phyloP scores from a whole-genome alignment of 2,113 vertebrate genomes.

The Tychaedon coryphoeus region DNA sequence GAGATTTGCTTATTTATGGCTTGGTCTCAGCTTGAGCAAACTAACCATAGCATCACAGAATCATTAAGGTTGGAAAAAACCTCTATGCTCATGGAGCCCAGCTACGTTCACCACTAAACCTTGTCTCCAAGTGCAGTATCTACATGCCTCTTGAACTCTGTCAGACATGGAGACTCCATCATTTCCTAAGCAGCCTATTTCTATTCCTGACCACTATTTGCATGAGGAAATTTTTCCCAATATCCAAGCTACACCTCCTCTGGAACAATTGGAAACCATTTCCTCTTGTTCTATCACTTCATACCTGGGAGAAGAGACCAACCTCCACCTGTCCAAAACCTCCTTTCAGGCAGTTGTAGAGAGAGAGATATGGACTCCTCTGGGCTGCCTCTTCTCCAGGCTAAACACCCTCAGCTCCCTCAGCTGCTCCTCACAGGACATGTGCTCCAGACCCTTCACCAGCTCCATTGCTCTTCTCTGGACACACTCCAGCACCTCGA shows the following conservation, averaged over 20 bases:
- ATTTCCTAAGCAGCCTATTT: background rate
- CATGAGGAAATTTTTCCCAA: background rate
- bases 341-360: background rate
- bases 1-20: background rate
- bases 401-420: background rate
- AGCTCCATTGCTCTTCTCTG: background rate
- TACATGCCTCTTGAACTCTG: background rate
- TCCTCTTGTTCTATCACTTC: background rate
- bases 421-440: background rate
- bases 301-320: background rate
- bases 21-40: background rate
- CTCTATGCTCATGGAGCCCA: background rate
- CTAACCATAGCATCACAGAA: background rate
- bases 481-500: background rate
- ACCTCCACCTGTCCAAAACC: fast-evolving
- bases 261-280: background rate
- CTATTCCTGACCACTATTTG: background rate
- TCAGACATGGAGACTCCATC: background rate
- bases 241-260: background rate
- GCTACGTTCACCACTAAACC: background rate
- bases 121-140: background rate
- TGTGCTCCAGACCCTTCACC: background rate
- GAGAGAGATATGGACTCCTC: too few species aligned
- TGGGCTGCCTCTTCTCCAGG: background rate
- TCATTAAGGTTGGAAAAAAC: background rate